These are phyloP conservation scores for Cygnus buccinator DNA, from an alignment of 2,113 vertebrate genomes.

Conservation along the genomic window DNA sequence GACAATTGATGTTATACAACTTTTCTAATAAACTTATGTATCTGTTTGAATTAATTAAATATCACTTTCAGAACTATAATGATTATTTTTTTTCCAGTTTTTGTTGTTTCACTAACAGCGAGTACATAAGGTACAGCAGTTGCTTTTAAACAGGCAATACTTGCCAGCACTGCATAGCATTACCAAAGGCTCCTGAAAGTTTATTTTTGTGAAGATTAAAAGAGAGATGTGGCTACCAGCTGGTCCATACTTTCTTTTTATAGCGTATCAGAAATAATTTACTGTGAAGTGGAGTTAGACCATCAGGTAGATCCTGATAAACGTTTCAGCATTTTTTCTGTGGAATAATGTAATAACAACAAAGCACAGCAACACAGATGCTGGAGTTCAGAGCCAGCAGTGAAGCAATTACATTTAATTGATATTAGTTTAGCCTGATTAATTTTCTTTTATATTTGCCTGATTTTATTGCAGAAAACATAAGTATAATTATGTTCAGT, in stretches of 20 bases:
- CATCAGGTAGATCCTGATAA: neutral
- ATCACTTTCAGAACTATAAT: neutral
- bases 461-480: neutral
- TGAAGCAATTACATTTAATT: slow-evolving; percentile 13
- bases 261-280: neutral
- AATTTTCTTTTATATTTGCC: neutral
- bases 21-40: neutral
- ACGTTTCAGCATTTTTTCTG: neutral
- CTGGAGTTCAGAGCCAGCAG: neutral
- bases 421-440: neutral
- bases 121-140: neutral
- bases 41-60: neutral
- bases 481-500: neutral
- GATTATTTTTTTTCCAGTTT: neutral
- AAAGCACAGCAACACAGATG: neutral
- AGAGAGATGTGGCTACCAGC: neutral
- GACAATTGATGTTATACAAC: neutral
- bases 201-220: neutral
- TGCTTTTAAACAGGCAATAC: neutral
- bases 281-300: neutral
- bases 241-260: neutral
- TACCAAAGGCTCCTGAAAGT: neutral
- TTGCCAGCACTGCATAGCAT: neutral
- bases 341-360: neutral
- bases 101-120: neutral